Evolutionary conservation across 2,113 vertebrate species (phyloP).

Genomic region (Calypte anna): DNA sequence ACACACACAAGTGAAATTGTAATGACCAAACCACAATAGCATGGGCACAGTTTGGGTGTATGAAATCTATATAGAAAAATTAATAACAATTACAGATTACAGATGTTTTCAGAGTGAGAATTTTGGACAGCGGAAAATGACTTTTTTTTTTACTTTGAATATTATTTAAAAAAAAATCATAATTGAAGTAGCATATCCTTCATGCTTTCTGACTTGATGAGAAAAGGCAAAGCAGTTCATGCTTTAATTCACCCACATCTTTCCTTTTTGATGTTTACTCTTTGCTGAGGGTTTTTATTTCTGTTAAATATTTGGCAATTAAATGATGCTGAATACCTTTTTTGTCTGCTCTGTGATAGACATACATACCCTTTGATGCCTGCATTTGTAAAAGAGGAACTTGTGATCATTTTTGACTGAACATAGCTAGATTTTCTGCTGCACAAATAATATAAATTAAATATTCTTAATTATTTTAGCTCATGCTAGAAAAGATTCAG

Average conservation of each 20-base stretch:
- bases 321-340: background rate
- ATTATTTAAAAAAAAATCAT: background rate
- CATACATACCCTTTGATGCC: background rate
- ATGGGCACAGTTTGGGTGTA: background rate
- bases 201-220: background rate
- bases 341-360: background rate
- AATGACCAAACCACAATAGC: background rate
- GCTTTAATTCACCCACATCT: background rate
- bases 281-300: background rate
- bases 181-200: background rate
- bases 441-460: conserved; percentile 62
- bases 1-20: background rate
- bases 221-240: background rate
- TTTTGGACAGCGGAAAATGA: background rate
- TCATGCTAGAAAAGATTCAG: conserved; percentile 56
- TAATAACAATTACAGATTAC: background rate
- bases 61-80: background rate
- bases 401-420: background rate
- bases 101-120: background rate
- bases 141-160: background rate
- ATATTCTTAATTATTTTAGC: conserved; percentile 72
- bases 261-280: background rate
- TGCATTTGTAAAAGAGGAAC: background rate
- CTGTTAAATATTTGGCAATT: background rate
- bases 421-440: background rate